Evolutionary conservation across 2,797 vertebrate species (phyloP).

Genomic region (Dryobates pubescens): DNA sequence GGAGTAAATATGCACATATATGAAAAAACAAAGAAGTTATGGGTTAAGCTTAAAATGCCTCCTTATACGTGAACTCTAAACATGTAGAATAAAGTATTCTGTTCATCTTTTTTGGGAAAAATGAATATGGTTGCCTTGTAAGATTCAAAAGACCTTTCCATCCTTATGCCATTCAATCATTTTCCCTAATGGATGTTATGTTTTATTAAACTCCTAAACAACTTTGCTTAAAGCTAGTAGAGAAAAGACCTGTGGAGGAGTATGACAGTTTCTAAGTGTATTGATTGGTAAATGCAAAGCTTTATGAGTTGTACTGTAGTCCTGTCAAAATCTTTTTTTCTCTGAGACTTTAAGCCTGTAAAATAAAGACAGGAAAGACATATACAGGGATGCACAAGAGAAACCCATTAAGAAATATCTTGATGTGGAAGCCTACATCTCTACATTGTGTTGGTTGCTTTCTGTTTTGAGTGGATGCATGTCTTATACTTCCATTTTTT

Average conservation of each 20-base stretch:
- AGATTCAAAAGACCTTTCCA: background rate
- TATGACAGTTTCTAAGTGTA: background rate
- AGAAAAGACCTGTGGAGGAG: background rate
- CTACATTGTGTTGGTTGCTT: background rate
- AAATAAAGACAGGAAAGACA: background rate
- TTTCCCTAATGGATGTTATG: background rate
- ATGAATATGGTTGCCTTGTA: background rate
- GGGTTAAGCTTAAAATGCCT: background rate
- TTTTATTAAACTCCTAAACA: background rate
- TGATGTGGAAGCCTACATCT: rapidly evolving
- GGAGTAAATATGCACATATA: background rate
- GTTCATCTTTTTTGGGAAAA: background rate
- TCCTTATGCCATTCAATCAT: background rate
- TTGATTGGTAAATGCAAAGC: background rate
- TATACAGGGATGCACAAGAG: background rate
- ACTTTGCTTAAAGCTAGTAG: background rate
- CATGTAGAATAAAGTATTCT: background rate
- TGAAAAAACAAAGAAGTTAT: background rate
- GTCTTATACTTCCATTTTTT: background rate
- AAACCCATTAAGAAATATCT: background rate
- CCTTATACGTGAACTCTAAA: background rate
- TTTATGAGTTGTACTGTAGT: background rate
- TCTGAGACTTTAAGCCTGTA: background rate
- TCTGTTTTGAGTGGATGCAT: too few species aligned
- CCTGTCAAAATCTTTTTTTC: background rate